Evolutionary conservation across 1,140 invertebrate species (phyloP).

Genomic region (Trachymyrmex cornetzi): DNA sequence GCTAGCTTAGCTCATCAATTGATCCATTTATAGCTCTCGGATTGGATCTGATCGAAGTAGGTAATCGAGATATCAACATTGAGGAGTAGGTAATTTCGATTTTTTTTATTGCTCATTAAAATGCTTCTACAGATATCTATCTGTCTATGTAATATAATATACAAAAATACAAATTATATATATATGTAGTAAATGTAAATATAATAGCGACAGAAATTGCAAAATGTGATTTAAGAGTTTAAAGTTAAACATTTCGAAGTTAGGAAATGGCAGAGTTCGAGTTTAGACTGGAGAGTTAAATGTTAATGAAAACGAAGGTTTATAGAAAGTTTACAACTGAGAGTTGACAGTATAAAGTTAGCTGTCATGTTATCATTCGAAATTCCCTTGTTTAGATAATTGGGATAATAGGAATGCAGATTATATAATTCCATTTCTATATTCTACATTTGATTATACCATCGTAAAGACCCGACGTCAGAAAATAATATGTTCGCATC

Average conservation of each 20-base stretch:
- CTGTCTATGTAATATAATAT: background rate
- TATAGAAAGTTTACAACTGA: conserved; percentile 32
- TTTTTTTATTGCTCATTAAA: conserved; percentile 9
- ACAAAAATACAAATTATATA: conserved; percentile 5
- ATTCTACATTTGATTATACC: background rate
- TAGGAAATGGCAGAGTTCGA: conserved; percentile 39
- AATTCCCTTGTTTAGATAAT: conserved; percentile 38
- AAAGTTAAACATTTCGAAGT: conserved; percentile 16
- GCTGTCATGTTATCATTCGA: conserved; percentile 13
- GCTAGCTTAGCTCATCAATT: background rate
- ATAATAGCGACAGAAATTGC: background rate
- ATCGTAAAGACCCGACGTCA: background rate
- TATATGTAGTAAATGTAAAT: background rate
- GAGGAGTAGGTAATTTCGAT: background rate
- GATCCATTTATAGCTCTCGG: conserved; percentile 5
- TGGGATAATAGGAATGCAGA: background rate
- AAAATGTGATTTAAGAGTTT: background rate
- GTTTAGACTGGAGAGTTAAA: conserved; percentile 42
- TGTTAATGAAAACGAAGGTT: conserved; percentile 54
- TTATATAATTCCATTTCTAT: background rate
- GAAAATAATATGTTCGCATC: background rate
- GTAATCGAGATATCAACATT: background rate
- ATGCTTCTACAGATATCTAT: conserved; percentile 10
- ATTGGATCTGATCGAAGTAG: conserved; percentile 7
- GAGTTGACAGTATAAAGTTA: conserved; percentile 43